phyloP scores from a whole-genome alignment of 2,113 vertebrate genomes.

The Callocephalon fimbriatum region DNA sequence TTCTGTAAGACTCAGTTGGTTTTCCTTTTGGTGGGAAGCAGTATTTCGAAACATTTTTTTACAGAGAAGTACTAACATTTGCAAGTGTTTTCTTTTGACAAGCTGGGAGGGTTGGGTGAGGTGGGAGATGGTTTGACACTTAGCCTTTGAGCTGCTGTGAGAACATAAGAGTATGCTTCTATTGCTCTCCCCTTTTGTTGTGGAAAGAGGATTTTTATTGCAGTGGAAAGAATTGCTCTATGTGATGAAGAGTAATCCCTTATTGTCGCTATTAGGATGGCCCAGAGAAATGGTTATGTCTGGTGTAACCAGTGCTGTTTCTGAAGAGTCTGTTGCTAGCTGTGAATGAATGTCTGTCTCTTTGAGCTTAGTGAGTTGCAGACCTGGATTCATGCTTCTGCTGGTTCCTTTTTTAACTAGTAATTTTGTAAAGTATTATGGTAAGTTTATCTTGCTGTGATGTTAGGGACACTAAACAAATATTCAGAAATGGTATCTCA shows the following conservation, averaged over 20 bases:
- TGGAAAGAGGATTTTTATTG: background rate
- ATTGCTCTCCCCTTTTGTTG: background rate
- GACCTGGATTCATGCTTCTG: fast-evolving
- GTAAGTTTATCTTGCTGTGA: background rate
- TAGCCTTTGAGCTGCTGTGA: background rate
- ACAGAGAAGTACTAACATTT: no score
- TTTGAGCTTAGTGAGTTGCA: background rate
- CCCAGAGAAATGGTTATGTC: background rate
- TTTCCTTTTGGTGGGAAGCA: background rate
- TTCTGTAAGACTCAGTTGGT: background rate
- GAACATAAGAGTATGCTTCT: background rate
- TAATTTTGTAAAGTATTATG: background rate
- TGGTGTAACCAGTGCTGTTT: background rate
- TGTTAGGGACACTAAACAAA: background rate
- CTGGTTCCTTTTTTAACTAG: background rate
- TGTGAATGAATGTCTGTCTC: fast-evolving
- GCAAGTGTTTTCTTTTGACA: background rate
- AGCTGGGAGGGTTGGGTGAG: background rate
- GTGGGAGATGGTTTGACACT: background rate
- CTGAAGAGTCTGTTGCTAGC: fast-evolving
- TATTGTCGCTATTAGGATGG: background rate
- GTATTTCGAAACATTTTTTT: background rate
- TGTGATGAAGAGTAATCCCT: background rate
- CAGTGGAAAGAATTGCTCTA: background rate
- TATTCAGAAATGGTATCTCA: background rate